Conservation (phyloP, 2,888 invertebrate species). For the Nycteola revayana region DNA sequence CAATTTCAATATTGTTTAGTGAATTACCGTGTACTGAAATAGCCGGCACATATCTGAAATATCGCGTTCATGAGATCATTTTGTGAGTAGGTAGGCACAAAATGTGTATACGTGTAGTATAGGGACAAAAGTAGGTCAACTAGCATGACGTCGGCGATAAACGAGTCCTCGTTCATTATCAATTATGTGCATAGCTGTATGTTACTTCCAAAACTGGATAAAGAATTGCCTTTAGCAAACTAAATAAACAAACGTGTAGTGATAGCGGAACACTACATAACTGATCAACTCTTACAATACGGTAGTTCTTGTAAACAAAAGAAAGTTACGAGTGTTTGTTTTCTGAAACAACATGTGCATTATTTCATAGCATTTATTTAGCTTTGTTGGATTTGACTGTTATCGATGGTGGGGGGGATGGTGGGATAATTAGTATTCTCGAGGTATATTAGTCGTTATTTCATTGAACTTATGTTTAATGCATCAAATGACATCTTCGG, state of each 20-base stretch:
- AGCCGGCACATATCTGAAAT: conserved; percentile 46
- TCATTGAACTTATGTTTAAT: conserved; percentile 8
- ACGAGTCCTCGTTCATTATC: conserved; percentile 71
- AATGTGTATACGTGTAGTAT: conserved; percentile 46
- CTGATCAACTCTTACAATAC: too few species aligned
- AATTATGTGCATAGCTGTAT: conserved; percentile 48
- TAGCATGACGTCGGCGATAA: conserved; percentile 75
- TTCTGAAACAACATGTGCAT: too few species aligned
- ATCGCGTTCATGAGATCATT: conserved; percentile 54
- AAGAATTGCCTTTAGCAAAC: conserved; percentile 2
- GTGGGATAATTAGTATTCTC: too few species aligned
- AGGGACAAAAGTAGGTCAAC: conserved; percentile 71
- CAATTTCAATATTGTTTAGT: conserved; percentile 39
- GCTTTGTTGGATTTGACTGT: too few species aligned
- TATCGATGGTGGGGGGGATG: too few species aligned
- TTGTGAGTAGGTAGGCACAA: conserved; percentile 33
- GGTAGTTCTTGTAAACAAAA: too few species aligned
- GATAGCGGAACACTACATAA: too few species aligned
- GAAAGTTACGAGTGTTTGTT: too few species aligned
- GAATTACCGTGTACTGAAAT: conserved; percentile 42
- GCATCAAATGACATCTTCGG: conserved; percentile 18
- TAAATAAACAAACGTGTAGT: too few species aligned
- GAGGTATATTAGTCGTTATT: too few species aligned
- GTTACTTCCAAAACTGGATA: conserved; percentile 20
- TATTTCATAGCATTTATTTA: too few species aligned